Base-by-base conservation (phyloP, 2,888 invertebrate species). In the Apotomis capreana region DNA sequence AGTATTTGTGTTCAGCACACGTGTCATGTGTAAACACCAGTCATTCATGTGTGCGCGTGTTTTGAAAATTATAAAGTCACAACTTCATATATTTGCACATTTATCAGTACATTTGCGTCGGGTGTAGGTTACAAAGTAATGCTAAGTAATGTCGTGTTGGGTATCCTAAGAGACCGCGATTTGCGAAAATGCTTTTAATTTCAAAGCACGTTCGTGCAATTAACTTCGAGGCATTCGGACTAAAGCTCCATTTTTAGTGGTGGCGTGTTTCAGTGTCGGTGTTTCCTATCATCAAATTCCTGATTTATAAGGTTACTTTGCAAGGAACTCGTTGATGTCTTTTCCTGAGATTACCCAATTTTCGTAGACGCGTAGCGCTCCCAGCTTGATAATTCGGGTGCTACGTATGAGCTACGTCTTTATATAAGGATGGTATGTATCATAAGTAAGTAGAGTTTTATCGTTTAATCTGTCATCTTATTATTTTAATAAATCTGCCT, bases 181-280 rank as follows among this genome's bases (percentile, higher is more conserved):
- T 51, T 37, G 37, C 52, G 57, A 69, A 37, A 49, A 63, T 12
- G 13, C 57, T 68, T 62, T 49, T 44, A 58, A 57, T 62, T 71
- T 68, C 67, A 44, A 55, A 57, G 61, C 71, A 71, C 71, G 71
- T 62, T 68, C 71, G 36, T 40, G 71, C 71, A 71, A 71, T 71
- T 71, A 68, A 62, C 62, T 62, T 49, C 44, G 9, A 55, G 71
- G 57, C 26, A 71, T 71, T 62, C 9, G 67, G 57, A 67, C 10
- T 71, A 68, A 68, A 62, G 67, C 57, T 67, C 67, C 71, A 62
- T 71, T 71, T 71, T 71, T 62, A 62, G 67, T 44, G 51, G 67
- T 46, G 67, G 55, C 67, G 51, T 68, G 71, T 57, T 57, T 61
- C n/a, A 61, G 67, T 62, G 71, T 71, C 51, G 37, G 70, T 49